These are phyloP conservation scores for Volucella zonaria DNA, from an alignment of 2,888 invertebrate genomes.

Conservation along the genomic window DNA sequence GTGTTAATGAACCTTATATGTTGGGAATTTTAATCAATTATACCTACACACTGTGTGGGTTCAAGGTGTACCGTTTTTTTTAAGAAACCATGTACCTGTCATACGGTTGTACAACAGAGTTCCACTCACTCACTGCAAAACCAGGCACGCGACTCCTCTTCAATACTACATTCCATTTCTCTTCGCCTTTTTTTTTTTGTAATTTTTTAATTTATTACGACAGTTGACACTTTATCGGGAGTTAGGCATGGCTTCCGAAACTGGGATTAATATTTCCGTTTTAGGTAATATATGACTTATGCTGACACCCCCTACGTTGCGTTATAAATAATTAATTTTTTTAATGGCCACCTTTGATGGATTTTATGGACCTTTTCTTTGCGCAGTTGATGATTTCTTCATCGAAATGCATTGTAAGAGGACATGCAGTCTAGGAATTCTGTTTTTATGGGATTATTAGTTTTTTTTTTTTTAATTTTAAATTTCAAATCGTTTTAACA, in stretches of 20 bases:
- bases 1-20: slow-evolving; percentile 69
- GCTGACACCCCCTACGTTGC: slow-evolving; percentile 6
- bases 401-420: too few relatives aligned
- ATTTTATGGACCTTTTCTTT: too few relatives aligned
- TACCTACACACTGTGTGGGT: slow-evolving; percentile 56
- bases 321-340: slow-evolving; percentile 45
- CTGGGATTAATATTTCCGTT: slow-evolving; percentile 61
- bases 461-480: too few relatives aligned
- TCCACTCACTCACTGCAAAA: neutral
- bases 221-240: slow-evolving; percentile 33
- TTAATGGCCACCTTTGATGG: neutral
- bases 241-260: slow-evolving; percentile 59
- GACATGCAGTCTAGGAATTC: too few relatives aligned
- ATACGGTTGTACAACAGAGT: slow-evolving; percentile 20
- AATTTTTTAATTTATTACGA: slow-evolving; percentile 50
- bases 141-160: slow-evolving; percentile 40
- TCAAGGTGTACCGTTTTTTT: slow-evolving; percentile 37
- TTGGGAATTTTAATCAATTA: slow-evolving; percentile 68
- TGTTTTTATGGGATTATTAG: too few relatives aligned
- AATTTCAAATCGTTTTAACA: too few relatives aligned
- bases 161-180: slow-evolving; percentile 36
- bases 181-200: slow-evolving; percentile 2
- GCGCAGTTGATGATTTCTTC: too few relatives aligned
- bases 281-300: slow-evolving; percentile 38
- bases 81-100: slow-evolving; percentile 27